These are phyloP conservation scores for Rhabdomys pumilio DNA, from an alignment of 2,797 vertebrate genomes.

Conservation along the genomic window DNA sequence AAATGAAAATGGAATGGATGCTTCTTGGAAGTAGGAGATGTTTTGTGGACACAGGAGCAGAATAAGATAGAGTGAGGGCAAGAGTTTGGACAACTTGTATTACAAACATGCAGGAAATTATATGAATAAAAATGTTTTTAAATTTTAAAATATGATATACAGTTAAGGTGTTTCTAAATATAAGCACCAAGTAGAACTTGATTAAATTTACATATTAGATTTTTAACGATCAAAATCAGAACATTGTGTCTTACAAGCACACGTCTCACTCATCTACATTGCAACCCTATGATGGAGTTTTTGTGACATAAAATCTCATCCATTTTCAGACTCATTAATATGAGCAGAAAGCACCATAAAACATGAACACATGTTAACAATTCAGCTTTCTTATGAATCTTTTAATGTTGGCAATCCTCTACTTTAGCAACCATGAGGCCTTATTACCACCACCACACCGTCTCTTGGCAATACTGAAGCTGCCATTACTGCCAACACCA, in stretches of 20 bases:
- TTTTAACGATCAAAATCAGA: background rate
- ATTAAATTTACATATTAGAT: background rate
- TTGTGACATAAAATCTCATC: background rate
- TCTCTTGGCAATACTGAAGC: background rate
- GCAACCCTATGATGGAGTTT: background rate
- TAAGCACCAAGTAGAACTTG: background rate
- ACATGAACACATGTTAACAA: constrained; percentile 8
- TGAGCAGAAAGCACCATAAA: constrained; percentile 31
- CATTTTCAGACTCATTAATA: background rate
- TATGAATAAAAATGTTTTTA: background rate
- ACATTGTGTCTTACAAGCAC: background rate
- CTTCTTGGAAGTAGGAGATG: background rate
- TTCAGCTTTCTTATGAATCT: background rate
- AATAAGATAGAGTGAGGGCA: background rate
- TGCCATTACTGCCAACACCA: background rate
- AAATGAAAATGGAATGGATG: background rate
- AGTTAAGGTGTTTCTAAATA: constrained; percentile 3
- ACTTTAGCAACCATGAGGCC: background rate
- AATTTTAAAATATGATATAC: background rate
- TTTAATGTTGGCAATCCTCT: background rate
- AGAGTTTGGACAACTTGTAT: background rate
- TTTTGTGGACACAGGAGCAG: background rate
- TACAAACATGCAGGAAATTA: background rate
- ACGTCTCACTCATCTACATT: background rate
- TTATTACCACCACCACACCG: background rate